Evolutionary conservation across 1,140 invertebrate species (phyloP).

Genomic region (Halictus rubicundus): DNA sequence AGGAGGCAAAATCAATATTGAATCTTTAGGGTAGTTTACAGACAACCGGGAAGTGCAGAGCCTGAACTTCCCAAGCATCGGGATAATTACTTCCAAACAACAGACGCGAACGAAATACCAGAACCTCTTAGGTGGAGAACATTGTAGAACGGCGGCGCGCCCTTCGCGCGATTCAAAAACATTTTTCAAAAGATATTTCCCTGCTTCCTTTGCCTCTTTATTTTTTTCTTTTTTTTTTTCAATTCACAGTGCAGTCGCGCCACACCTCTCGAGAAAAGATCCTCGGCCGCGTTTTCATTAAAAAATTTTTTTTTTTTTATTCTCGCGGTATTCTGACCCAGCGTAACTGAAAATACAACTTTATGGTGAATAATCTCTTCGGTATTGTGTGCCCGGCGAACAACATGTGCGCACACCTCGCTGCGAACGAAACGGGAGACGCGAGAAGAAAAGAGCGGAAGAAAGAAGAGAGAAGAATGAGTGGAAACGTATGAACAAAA

Average conservation of each 20-base stretch:
- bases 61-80: no score
- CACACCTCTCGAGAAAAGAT: not conserved
- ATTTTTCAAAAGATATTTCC: not conserved
- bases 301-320: slow-evolving; percentile 3
- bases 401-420: not conserved
- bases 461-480: not conserved
- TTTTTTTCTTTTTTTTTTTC: not conserved
- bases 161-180: not conserved
- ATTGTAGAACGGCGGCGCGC: no score
- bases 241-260: no score
- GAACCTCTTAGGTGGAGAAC: no score
- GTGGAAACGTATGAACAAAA: slow-evolving; percentile 37
- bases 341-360: slow-evolving; percentile 41
- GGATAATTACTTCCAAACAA: no score
- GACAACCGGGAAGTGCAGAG: no score
- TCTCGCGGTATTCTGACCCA: not conserved
- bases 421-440: not conserved
- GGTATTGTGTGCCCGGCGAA: slow-evolving; percentile 5
- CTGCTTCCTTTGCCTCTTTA: not conserved
- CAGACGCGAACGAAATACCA: no score
- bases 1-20: no score
- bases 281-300: slow-evolving; percentile 9
- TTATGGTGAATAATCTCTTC: slow-evolving; percentile 38
- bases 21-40: no score
- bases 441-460: slow-evolving; percentile 12